Conservation (phyloP, 1,140 invertebrate species). For the Formica selysi region DNA sequence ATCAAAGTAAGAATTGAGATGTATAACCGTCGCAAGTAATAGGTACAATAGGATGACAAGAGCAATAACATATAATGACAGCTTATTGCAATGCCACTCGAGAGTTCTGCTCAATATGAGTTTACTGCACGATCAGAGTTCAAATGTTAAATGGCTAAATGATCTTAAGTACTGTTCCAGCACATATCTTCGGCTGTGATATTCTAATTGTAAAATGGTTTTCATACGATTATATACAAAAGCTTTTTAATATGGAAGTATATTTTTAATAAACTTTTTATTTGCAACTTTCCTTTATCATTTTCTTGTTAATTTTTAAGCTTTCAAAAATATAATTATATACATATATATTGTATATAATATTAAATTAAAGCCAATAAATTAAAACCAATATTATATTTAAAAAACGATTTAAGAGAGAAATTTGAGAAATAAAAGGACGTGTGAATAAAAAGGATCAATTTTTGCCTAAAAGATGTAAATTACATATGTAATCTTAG, state of each 20-base stretch:
- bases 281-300: neutral
- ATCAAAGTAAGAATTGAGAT: constrained; percentile 49
- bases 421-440: neutral
- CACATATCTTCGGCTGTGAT: constrained; percentile 22
- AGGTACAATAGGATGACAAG: constrained; percentile 71
- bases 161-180: constrained; percentile 71
- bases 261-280: neutral
- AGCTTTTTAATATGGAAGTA: neutral
- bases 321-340: neutral
- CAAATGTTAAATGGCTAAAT: constrained; percentile 80
- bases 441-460: too few relatives aligned
- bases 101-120: constrained; percentile 60
- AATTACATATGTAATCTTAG: too few relatives aligned
- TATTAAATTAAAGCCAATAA: too few relatives aligned
- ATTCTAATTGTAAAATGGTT: constrained; percentile 56
- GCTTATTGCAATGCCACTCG: constrained; percentile 70
- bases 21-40: constrained; percentile 49
- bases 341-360: too few relatives aligned
- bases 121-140: constrained; percentile 75
- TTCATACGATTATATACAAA: neutral
- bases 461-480: too few relatives aligned
- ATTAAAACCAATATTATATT: too few relatives aligned
- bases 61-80: constrained; percentile 74
- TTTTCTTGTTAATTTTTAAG: neutral
- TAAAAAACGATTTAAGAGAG: neutral